These are phyloP conservation scores for Erinaceus europaeus DNA, from an alignment of 2,113 vertebrate genomes.

Conservation along the genomic window DNA sequence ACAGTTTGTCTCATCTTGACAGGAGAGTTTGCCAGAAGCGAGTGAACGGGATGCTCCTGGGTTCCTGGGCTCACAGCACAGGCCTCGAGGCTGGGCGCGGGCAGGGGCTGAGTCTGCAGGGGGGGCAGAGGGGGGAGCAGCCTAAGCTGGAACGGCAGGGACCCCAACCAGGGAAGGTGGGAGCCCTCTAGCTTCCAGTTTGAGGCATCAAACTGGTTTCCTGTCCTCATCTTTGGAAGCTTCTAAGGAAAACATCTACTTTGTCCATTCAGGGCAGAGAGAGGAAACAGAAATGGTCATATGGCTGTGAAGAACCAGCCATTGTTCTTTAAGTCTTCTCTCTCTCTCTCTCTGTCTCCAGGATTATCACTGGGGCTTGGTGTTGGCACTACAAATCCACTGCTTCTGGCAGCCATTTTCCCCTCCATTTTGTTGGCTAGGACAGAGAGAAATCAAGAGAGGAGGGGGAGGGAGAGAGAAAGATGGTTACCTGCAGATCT, in stretches of 20 bases:
- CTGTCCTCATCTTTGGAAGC: background rate
- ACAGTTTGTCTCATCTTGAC: slow-evolving; percentile 1
- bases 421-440: too few relatives aligned
- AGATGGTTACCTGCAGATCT: too few relatives aligned
- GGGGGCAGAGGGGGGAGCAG: background rate
- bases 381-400: too few relatives aligned
- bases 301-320: rapidly evolving
- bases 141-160: background rate
- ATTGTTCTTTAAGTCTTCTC: too few relatives aligned
- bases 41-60: rapidly evolving
- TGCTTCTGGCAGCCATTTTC: too few relatives aligned
- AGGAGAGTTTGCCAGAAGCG: background rate
- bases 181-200: too few relatives aligned
- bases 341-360: too few relatives aligned
- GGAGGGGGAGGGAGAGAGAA: too few relatives aligned
- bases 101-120: background rate
- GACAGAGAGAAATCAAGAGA: too few relatives aligned
- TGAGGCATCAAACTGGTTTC: too few relatives aligned
- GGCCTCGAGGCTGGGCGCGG: background rate
- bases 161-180: background rate
- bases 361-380: too few relatives aligned
- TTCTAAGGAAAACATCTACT: background rate
- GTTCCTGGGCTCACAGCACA: too few relatives aligned
- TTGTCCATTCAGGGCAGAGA: rapidly evolving
- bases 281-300: rapidly evolving